Conservation (phyloP, 1,140 invertebrate genomes). For the Hycleus phaleratus region DNA sequence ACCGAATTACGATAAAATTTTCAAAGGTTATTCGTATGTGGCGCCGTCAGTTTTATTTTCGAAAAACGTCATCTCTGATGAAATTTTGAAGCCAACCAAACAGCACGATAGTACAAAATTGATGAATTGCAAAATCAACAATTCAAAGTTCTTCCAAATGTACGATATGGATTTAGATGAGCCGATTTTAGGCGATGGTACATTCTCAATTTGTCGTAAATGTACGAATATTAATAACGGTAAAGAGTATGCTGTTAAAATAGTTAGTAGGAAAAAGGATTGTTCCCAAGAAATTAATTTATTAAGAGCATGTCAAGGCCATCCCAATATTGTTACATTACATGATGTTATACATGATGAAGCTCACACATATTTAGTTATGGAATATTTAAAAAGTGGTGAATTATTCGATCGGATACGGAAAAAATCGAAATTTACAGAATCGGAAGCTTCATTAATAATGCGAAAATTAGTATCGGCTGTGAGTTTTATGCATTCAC, state of each 20-base stretch:
- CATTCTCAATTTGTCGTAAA: constrained; percentile 79
- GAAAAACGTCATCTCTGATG: constrained; percentile 71
- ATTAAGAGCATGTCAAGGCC: constrained; percentile 73
- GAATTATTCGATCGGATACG: constrained; percentile 71
- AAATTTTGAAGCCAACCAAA: constrained; percentile 25
- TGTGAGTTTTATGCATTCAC: constrained; percentile 72
- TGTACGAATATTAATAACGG: constrained; percentile 69
- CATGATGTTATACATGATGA: constrained; percentile 76
- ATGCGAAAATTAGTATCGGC: constrained; percentile 74
- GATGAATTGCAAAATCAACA: constrained; percentile 46
- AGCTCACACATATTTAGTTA: constrained; percentile 75
- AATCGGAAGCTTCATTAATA: constrained; percentile 59
- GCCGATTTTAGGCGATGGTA: constrained; percentile 75
- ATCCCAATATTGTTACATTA: constrained; percentile 81
- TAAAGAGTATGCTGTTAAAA: constrained; percentile 83
- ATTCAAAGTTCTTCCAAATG: constrained; percentile 77
- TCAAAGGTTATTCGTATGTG: constrained; percentile 90
- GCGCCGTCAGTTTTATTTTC: constrained; percentile 86
- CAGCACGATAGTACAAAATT: constrained; percentile 39
- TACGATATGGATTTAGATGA: constrained; percentile 68
- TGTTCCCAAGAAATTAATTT: constrained; percentile 70
- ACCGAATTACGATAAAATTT: constrained; percentile 77
- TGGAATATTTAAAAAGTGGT: constrained; percentile 78
- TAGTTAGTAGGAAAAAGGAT: constrained; percentile 72
- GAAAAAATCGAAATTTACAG: constrained; percentile 57